Base-by-base conservation (phyloP, 2,797 vertebrate species). In the Lepidocolaptes lacrymiger region DNA sequence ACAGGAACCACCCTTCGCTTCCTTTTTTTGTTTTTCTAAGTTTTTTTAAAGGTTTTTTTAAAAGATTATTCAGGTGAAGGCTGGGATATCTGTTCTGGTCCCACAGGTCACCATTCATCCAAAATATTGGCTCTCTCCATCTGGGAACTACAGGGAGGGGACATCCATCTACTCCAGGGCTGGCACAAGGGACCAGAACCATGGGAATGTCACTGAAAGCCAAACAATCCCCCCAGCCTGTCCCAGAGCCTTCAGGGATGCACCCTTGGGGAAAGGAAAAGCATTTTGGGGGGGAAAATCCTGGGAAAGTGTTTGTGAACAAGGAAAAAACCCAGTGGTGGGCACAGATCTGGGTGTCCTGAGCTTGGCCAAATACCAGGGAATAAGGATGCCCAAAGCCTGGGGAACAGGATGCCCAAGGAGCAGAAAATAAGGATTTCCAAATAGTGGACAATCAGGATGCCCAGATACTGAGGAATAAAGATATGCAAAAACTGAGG, bases 141-240 rank as follows among this genome's bases (percentile, higher is more conserved):
- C 28, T 1, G 3, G 32, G 7, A 22, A 43, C 5, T 7, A 0
- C 1, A 0, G 22, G 28, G 26, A 37, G 6, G 66, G 83, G 44
- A 49, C 27, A 36, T 12, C 4, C 0, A 46, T 1, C 32, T 24
- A 9, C 64, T 73, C 46, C 3, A 2, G 64, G 20, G 12, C 6
- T 2, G 24, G 69, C 39, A 89, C 55, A 78, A 51, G 56, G 52
- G 16, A 34, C 48, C 4, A 12, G 28, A 66, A 54, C 23, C 0
- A 1, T 2, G 0, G 64, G 32, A 80, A 80, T 1, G 2, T 13
- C 1, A 24, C 13, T 28, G 7, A 14, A 4, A 2, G 5, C 3
- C 2, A 1, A 23, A 18, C 0, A 4, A 63, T 5, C 3, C 10
- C 11, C 6, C 6, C 10, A 54, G 16, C 8, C 28, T 28, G 14